A percentile compares a stretch with the other conserved stretches of the same genome.
Evolutionary conservation across 2,113 vertebrate species (phyloP).

Genomic region (Siniperca knerii): DNA sequence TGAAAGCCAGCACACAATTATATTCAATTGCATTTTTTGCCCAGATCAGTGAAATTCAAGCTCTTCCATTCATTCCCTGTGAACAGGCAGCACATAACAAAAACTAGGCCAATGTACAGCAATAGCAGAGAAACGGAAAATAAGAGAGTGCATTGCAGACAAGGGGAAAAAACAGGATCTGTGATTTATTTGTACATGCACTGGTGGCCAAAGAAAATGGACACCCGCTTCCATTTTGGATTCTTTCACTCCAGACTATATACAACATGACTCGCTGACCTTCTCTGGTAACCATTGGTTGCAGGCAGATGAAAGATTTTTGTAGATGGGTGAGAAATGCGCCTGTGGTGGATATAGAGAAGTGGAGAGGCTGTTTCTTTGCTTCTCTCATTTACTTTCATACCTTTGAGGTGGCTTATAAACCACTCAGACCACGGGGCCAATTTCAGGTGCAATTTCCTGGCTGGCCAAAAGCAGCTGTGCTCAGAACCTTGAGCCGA

Average conservation of each 20-base stretch:
- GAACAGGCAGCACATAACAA: slow-evolving; percentile 24
- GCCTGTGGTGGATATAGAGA: slow-evolving; percentile 34
- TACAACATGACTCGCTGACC: slow-evolving; percentile 38
- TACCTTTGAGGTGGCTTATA: slow-evolving; percentile 46
- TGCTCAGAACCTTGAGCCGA: slow-evolving; percentile 44
- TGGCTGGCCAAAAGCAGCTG: slow-evolving; percentile 68
- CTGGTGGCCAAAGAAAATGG: slow-evolving; percentile 58
- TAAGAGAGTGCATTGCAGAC: slow-evolving; percentile 11
- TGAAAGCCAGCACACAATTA: slow-evolving; percentile 52
- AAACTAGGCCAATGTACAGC: slow-evolving; percentile 32
- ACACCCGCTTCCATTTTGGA: slow-evolving; percentile 46
- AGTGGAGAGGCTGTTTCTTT: slow-evolving; percentile 40
- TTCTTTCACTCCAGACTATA: slow-evolving; percentile 2
- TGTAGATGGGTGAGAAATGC: slow-evolving; percentile 14
- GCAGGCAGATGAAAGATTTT: slow-evolving; percentile 33
- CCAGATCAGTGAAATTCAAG: slow-evolving; percentile 64
- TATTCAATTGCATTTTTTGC: slow-evolving; percentile 45
- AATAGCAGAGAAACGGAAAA: slow-evolving; percentile 38
- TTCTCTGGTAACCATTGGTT: slow-evolving; percentile 20
- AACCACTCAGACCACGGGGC: slow-evolving; percentile 64
- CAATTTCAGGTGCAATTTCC: slow-evolving; percentile 80
- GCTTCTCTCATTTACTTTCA: slow-evolving; percentile 64
- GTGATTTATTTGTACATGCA: slow-evolving; percentile 49
- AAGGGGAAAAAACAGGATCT: slow-evolving; percentile 18
- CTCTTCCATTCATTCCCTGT: slow-evolving; percentile 42